Conservation (phyloP, 2,888 invertebrate genomes). For the Willowsia nigromaculata region DNA sequence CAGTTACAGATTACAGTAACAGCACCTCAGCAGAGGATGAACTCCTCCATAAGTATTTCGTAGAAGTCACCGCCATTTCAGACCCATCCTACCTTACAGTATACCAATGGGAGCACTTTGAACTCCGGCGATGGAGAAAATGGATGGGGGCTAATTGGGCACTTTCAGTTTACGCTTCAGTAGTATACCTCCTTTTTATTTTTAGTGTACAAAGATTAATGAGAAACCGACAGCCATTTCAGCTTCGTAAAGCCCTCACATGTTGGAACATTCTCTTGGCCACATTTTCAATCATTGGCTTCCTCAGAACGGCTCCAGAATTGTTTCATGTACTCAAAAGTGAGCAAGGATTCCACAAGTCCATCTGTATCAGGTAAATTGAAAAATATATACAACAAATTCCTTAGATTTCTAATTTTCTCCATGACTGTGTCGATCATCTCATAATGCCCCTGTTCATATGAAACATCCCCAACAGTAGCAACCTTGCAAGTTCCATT, state of each 20-base stretch:
- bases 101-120: constrained; percentile 77
- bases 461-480: not conserved
- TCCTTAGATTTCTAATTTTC: constrained; percentile 18
- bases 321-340: constrained; percentile 89
- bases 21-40: constrained; percentile 42
- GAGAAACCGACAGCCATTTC: constrained; percentile 94
- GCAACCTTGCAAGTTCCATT: not conserved
- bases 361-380: constrained; percentile 92
- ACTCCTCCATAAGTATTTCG: constrained; percentile 65
- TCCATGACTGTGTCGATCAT: constrained; percentile 68
- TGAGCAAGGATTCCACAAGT: constrained; percentile 95
- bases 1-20: constrained; percentile 43
- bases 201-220: constrained; percentile 96
- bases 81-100: constrained; percentile 75
- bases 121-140: constrained; percentile 82
- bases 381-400: not conserved
- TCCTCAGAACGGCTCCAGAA: constrained; percentile 95
- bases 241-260: constrained; percentile 91
- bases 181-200: constrained; percentile 94
- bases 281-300: constrained; percentile 96
- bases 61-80: constrained; percentile 71
- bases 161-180: constrained; percentile 92
- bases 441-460: constrained; percentile 53
- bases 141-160: constrained; percentile 99
- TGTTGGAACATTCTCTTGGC: constrained; percentile 96